Conservation (phyloP, 1,140 invertebrate genomes). For the Battus philenor region DNA sequence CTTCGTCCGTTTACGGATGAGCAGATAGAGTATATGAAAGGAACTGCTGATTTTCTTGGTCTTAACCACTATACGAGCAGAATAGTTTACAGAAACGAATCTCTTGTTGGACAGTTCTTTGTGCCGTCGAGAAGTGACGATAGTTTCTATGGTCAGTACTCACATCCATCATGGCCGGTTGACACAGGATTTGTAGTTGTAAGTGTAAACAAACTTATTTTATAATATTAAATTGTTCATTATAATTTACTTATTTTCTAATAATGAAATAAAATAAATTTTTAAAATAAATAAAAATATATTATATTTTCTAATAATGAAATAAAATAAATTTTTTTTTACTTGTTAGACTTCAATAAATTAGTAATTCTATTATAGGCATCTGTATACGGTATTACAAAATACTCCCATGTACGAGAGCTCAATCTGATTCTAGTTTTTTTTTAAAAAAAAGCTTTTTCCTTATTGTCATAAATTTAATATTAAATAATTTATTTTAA, state of each 20-base stretch:
- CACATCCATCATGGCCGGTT: conserved; percentile 13
- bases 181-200: conserved; percentile 12
- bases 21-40: conserved; percentile 14
- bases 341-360: no score
- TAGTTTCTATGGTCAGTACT: conserved; percentile 1
- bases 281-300: no score
- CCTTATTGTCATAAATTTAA: no score
- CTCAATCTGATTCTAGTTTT: no score
- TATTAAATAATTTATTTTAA: no score
- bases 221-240: background rate
- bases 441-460: no score
- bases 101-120: conserved; percentile 6
- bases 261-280: background rate
- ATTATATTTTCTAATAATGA: no score
- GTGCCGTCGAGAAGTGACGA: conserved; percentile 13
- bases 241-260: background rate
- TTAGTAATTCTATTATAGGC: background rate
- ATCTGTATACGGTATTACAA: background rate
- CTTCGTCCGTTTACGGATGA: conserved; percentile 12
- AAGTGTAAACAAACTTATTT: conserved; percentile 1
- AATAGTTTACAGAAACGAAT: conserved; percentile 22
- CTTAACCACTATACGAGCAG: conserved; percentile 20
- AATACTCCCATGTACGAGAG: no score
- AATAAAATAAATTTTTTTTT: no score
- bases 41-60: conserved; percentile 21